Conservation (phyloP, 2,888 invertebrate genomes). For the Stenolophus ochropezus region DNA sequence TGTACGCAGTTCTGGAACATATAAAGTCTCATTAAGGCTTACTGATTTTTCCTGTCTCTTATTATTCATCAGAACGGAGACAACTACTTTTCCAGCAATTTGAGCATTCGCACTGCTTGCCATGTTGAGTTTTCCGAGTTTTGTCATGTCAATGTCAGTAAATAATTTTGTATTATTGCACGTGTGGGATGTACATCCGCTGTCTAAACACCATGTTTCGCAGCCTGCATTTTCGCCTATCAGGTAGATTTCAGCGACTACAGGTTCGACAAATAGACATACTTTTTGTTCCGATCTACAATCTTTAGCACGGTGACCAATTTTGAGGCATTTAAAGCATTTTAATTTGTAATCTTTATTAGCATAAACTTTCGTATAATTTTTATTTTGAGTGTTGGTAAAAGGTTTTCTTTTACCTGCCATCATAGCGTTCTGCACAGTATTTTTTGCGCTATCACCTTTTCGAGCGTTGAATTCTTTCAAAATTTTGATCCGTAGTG, state of each 20-base stretch:
- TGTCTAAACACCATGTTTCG: slow-evolving; percentile 58
- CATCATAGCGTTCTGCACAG: neutral
- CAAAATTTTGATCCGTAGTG: slow-evolving; percentile 64
- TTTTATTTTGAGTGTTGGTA: neutral
- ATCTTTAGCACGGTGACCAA: neutral
- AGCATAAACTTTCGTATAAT: neutral
- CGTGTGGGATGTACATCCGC: slow-evolving; percentile 60
- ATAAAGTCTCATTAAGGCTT: neutral
- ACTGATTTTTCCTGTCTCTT: neutral
- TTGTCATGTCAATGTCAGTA: neutral
- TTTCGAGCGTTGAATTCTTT: slow-evolving; percentile 65
- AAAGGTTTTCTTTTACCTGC: too few species aligned
- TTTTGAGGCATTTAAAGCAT: neutral
- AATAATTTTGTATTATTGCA: slow-evolving; percentile 49
- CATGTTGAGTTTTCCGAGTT: slow-evolving; percentile 46
- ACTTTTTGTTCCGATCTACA: neutral
- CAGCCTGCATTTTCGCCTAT: too few species aligned
- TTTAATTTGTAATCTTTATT: neutral
- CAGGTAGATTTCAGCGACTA: neutral
- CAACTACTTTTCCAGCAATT: slow-evolving; percentile 45
- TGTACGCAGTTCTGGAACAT: slow-evolving; percentile 41
- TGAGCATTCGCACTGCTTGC: slow-evolving; percentile 50
- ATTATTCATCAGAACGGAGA: neutral
- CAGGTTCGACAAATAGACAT: neutral
- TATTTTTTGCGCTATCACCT: neutral